Percentiles rank a stretch among this genome's conserved stretches.
Evolutionary conservation across 2,113 vertebrate species (phyloP).

Genomic region (Orcinus orca): DNA sequence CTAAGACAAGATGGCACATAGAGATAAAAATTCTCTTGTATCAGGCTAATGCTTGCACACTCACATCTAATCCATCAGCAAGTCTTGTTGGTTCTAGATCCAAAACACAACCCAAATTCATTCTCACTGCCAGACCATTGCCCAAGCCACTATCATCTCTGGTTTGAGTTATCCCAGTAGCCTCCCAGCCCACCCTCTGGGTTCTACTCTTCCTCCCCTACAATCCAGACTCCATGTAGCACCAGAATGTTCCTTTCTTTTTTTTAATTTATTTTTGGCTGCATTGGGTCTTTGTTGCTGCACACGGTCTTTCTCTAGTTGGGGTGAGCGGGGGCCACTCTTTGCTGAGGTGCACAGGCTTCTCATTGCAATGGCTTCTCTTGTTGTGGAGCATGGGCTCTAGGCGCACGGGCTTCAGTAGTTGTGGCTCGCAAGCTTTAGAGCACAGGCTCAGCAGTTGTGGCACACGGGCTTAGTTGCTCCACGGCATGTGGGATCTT

Average conservation of each 20-base stretch:
- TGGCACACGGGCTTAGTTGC: too few species aligned
- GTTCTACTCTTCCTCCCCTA: not conserved
- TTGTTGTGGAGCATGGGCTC: too few species aligned
- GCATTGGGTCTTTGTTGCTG: too few species aligned
- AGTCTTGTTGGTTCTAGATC: not conserved
- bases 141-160: not conserved
- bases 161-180: not conserved
- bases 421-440: too few species aligned
- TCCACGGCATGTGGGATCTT: too few species aligned
- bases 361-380: too few species aligned
- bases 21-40: not conserved
- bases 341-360: too few species aligned
- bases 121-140: not conserved
- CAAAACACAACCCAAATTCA: not conserved
- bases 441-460: too few species aligned
- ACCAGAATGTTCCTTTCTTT: not conserved
- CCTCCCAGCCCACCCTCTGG: not conserved
- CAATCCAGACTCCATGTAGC: not conserved
- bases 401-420: too few species aligned
- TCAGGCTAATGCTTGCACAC: not conserved
- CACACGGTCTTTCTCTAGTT: too few species aligned
- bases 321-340: too few species aligned
- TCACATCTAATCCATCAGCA: not conserved
- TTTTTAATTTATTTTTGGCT: too few species aligned
- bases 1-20: not conserved